Base-by-base conservation (phyloP, 2,797 vertebrate genomes). In the Dipus sagitta region DNA sequence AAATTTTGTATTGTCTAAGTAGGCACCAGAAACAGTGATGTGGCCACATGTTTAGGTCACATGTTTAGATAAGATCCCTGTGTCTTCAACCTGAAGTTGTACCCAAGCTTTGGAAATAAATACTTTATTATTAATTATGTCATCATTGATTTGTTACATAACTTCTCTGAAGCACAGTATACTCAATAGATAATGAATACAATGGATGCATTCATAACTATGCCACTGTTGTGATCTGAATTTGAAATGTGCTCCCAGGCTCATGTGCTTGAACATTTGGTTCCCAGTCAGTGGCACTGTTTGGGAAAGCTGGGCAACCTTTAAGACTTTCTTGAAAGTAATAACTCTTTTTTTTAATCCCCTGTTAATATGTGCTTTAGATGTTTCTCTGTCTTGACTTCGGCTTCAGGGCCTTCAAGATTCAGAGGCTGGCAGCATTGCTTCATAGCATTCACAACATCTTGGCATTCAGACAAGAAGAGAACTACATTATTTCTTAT, bases 391-490 rank as follows among this genome's bases (percentile, higher is more conserved):
- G 32, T 75, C 79, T 79, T 92, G 21, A 76, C 86, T 91, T 91
- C 88, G 85, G 74, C 86, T 52, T n/a, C 28, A 8, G 72, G 72
- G 92, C 62, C 92, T 92, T 96, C 72, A 91, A 86, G 80, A 81
- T 64, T 93, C 92, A 94, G 86, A 94, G 54, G 17, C 54, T 58
- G 14, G 13, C 2, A 58, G 42, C 70, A 93, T 93, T 78, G 94
- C 64, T 94, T 96, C 93, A 92, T 91, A 90, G 65, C 62, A 84
- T 64, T 93, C 88, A 68, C 80, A 76, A 77, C 64, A 94, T 93
- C 76, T 92, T 95, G 93, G 94, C 93, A 93, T 71, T 67, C 80
- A 42, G 21, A 32, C 8, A 14, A 91, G 70, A 64, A 91, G 15
- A 89, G 65, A 60, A 93, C 91, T 71, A 93, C 64, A 88, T 26